Evolutionary conservation across 1,140 invertebrate genomes (phyloP), one percentile per base, ranked within the genome.

Genomic region (Temnothorax nylanderi): DNA sequence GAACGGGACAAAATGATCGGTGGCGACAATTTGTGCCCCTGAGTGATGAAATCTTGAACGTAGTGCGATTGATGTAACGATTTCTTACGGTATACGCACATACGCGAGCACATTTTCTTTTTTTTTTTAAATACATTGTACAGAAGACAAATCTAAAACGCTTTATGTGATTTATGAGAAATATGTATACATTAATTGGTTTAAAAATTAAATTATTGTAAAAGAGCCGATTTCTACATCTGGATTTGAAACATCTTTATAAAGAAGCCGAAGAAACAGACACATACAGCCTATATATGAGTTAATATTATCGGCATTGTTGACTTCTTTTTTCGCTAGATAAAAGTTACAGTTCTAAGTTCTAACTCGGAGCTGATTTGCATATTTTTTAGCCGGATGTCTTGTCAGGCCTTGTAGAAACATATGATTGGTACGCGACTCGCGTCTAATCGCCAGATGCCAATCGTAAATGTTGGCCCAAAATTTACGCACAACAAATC

Each of bases 11-110:
- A 86, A 78, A 81, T 81, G 77, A 86, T 77, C 49, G 69, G 77
- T 58, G 18, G 49, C 54, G 74, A 86, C 76, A 76, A 87, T 89
- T 89, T 82, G 41, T 89, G 88, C 21, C 69, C 44, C 69, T 76
- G 69, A 60, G 41, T 67, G 51, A 72, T 37, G 80, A 54, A 41
- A 64, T 51, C 67, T n/a, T 32, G 58, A 65, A 84, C 41, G 58
- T 26, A 11, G 18, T 51, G 11, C 60, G 5, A 34, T 10, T 67
- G 82, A 65, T 37, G 47, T 32, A 65, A 78, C 6, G 58, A 67
- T 54, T 85, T 71, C 69, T 85, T 75, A 37, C 34, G 47, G 21
- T 56, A 41, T 51, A n/a, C 13, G 10, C 41, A 49, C 16, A 10
- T 58, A 56, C 51, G 32, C 72, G n/a, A 26, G n/a, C 6, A 2